A percentile compares a stretch with the other conserved stretches of the same genome.
Evolutionary conservation across 2,888 invertebrate genomes (phyloP).

Genomic region (Drosophila pullipes): DNA sequence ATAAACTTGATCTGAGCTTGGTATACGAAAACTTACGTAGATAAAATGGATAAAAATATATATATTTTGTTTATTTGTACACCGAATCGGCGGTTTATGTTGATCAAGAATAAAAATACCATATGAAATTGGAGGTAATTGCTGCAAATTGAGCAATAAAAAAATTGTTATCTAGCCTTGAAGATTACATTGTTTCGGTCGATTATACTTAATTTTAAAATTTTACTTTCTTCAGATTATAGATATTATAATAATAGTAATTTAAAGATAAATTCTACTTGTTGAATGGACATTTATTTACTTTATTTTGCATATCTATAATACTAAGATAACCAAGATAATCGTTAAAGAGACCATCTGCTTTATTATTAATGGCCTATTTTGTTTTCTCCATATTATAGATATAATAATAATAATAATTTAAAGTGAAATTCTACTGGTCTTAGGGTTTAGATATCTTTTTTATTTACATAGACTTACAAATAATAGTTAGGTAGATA

Average conservation of each 20-base stretch:
- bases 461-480: background rate
- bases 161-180: background rate
- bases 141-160: constrained; percentile 36
- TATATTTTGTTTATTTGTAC: background rate
- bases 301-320: background rate
- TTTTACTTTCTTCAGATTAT: background rate
- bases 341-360: background rate
- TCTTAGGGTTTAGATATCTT: background rate
- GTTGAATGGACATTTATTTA: background rate
- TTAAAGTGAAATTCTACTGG: background rate
- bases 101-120: background rate
- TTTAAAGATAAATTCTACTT: background rate
- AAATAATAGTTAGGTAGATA: background rate
- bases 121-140: background rate
- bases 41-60: background rate
- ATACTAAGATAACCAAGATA: background rate
- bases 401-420: background rate
- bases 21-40: background rate
- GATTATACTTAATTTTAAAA: background rate
- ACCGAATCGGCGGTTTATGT: background rate
- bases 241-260: no score
- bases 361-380: background rate
- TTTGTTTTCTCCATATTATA: background rate
- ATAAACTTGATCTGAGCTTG: background rate
- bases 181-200: background rate